Evolutionary conservation across 2,888 invertebrate species (phyloP).

Genomic region (Pollenia angustigena): DNA sequence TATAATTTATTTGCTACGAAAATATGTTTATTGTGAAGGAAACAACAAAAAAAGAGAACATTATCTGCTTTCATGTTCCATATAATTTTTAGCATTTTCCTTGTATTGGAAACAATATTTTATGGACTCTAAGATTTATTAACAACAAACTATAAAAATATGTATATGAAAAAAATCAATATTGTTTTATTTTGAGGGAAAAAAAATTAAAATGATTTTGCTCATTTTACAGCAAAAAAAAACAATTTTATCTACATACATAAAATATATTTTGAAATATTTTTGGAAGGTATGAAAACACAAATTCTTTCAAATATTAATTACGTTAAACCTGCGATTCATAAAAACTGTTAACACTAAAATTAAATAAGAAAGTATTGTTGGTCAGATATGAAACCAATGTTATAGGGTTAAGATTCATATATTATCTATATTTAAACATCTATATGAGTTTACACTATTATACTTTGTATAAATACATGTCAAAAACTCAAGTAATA

Average conservation of each 20-base stretch:
- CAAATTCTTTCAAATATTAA: too few species aligned
- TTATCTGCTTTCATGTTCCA: slow-evolving; percentile 35
- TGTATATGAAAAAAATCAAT: slow-evolving; percentile 13
- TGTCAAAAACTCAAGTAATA: too few species aligned
- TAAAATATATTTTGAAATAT: background rate
- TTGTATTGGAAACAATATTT: slow-evolving; percentile 29
- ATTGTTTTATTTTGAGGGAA: background rate
- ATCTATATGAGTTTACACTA: too few species aligned
- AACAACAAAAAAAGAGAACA: slow-evolving; percentile 7
- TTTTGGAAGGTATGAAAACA: too few species aligned
- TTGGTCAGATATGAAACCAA: too few species aligned
- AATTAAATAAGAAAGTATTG: too few species aligned
- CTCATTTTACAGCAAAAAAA: background rate
- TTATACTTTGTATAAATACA: too few species aligned
- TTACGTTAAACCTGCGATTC: too few species aligned
- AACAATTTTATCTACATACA: background rate
- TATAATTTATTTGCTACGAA: slow-evolving; percentile 44
- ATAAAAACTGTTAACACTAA: too few species aligned
- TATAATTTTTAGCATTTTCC: slow-evolving; percentile 17
- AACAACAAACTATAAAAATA: slow-evolving; percentile 3
- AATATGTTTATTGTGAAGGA: slow-evolving; percentile 34
- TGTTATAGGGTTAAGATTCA: too few species aligned
- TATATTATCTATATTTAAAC: too few species aligned
- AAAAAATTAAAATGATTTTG: background rate
- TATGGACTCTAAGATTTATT: slow-evolving; percentile 41